A percentile compares a stretch with the other conserved stretches of the same genome.
Conservation (phyloP, 2,113 vertebrate species). For the Brachirus orientalis region DNA sequence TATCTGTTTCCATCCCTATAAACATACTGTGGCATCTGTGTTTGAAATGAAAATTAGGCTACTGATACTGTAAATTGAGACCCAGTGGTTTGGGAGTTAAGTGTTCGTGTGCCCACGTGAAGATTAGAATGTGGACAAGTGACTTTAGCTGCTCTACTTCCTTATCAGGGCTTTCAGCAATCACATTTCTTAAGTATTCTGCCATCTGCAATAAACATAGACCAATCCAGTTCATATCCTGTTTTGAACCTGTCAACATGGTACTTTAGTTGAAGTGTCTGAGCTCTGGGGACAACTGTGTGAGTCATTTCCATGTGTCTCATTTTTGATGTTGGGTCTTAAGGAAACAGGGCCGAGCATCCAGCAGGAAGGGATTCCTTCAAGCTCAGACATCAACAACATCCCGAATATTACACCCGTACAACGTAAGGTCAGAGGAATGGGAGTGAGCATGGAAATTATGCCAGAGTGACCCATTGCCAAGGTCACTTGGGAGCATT, state of each 20-base stretch:
- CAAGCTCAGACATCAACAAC: slow-evolving; percentile 80
- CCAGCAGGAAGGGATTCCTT: slow-evolving; percentile 85
- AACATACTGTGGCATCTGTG: no score
- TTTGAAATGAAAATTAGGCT: no score
- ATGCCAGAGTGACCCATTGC: slow-evolving; percentile 66
- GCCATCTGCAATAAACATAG: slow-evolving; percentile 77
- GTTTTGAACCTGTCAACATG: slow-evolving; percentile 83
- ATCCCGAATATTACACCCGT: slow-evolving; percentile 63
- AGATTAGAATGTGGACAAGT: slow-evolving; percentile 50
- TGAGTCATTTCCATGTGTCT: slow-evolving; percentile 83
- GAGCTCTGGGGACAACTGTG: slow-evolving; percentile 63
- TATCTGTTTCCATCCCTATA: background rate
- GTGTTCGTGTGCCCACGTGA: background rate
- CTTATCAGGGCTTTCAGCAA: slow-evolving; percentile 67
- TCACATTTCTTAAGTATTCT: slow-evolving; percentile 65
- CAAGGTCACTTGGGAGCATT: slow-evolving; percentile 75
- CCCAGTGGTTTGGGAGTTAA: background rate
- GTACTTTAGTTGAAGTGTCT: slow-evolving; percentile 69
- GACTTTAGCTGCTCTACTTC: slow-evolving; percentile 47
- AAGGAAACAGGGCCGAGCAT: slow-evolving; percentile 77
- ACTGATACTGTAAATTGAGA: background rate
- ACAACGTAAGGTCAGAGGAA: slow-evolving; percentile 60
- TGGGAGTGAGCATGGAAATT: slow-evolving; percentile 72
- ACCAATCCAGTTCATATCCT: slow-evolving; percentile 76
- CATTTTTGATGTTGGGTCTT: slow-evolving; percentile 81